phyloP scores from a whole-genome alignment of 1,140 invertebrate species.

The Drosophila nasuta region DNA sequence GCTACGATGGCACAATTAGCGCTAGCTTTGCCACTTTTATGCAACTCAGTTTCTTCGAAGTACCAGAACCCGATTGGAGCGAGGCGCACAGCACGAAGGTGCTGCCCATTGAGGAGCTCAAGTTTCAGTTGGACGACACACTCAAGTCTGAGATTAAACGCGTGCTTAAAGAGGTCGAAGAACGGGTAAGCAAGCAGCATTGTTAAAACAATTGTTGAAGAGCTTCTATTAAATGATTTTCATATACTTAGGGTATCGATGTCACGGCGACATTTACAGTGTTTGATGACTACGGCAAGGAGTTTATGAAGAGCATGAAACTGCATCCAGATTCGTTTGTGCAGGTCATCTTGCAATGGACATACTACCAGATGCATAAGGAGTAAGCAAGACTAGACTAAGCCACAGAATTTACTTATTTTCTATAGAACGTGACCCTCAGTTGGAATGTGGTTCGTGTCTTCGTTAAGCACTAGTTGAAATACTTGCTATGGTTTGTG shows the following conservation, averaged over 20 bases:
- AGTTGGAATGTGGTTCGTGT: too few relatives aligned
- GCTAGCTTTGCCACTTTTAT: constrained; percentile 82
- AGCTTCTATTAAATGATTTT: background rate
- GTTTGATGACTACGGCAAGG: constrained; percentile 87
- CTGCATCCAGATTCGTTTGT: constrained; percentile 88
- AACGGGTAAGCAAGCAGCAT: constrained; percentile 51
- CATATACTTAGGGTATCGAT: constrained; percentile 79
- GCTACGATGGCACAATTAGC: constrained; percentile 87
- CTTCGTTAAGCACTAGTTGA: too few relatives aligned
- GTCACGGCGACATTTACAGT: constrained; percentile 77
- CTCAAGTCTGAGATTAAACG: constrained; percentile 70
- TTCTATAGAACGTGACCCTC: too few relatives aligned
- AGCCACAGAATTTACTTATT: too few relatives aligned
- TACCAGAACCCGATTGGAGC: constrained; percentile 69
- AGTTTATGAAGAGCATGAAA: constrained; percentile 85
- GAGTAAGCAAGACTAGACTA: constrained; percentile 66
- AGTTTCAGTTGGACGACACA: constrained; percentile 72
- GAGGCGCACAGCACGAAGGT: constrained; percentile 37
- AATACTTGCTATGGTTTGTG: too few relatives aligned
- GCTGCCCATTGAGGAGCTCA: constrained; percentile 57
- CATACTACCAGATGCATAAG: constrained; percentile 86
- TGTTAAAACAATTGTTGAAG: background rate
- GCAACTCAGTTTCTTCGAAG: constrained; percentile 82
- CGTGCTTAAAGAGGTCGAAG: constrained; percentile 62
- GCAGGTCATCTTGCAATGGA: constrained; percentile 88